Conservation (phyloP, 2,113 vertebrate species). For the Sinocyclocheilus anshuiensis region DNA sequence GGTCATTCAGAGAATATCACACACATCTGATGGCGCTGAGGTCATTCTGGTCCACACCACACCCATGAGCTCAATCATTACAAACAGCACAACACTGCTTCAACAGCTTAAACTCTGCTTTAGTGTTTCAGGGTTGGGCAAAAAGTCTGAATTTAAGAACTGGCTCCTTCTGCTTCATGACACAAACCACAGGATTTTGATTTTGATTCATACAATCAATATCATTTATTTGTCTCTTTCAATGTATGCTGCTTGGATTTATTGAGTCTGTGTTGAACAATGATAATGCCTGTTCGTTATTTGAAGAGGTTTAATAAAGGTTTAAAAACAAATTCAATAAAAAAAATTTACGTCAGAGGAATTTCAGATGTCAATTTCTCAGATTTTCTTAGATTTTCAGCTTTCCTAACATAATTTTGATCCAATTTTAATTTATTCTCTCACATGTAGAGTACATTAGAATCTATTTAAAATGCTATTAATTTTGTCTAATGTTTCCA, state of each 20-base stretch:
- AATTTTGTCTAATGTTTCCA: background rate
- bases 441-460: background rate
- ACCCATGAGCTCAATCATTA: background rate
- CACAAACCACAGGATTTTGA: background rate
- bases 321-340: background rate
- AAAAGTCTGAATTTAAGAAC: background rate
- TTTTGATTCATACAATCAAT: no score
- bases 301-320: background rate
- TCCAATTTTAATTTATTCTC: background rate
- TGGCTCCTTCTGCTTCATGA: background rate
- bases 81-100: background rate
- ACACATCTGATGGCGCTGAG: background rate
- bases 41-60: slow-evolving; percentile 1
- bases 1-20: background rate
- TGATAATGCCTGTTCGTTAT: background rate
- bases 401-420: background rate
- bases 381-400: background rate
- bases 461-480: background rate
- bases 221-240: no score
- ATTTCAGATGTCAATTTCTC: no score
- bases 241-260: background rate
- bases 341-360: background rate
- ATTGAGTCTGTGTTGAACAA: background rate
- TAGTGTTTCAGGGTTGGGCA: background rate
- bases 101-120: background rate